Conservation (phyloP, 2,797 vertebrate species). For the Agapornis canus region DNA sequence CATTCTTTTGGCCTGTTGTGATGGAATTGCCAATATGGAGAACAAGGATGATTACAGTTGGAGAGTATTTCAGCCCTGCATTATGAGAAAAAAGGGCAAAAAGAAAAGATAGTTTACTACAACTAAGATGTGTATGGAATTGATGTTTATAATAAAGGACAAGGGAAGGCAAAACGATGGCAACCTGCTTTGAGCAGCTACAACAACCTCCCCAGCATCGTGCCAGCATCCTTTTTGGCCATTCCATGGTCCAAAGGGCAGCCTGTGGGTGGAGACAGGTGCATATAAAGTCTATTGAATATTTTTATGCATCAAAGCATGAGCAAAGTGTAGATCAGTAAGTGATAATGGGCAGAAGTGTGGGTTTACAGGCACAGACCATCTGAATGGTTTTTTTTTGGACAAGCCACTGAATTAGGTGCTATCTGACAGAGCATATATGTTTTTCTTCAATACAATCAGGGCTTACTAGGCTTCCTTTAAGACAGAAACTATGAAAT, state of each 20-base stretch:
- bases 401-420: background rate
- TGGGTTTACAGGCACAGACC: background rate
- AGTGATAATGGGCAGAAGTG: background rate
- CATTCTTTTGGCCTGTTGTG: background rate
- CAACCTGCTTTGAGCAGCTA: too few species aligned
- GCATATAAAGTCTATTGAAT: background rate
- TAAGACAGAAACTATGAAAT: background rate
- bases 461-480: background rate
- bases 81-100: background rate
- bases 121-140: background rate
- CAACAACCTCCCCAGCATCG: fast-evolving
- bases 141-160: background rate
- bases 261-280: background rate
- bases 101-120: background rate
- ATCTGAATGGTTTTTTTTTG: background rate
- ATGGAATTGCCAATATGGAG: background rate
- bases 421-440: background rate
- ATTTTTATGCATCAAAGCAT: background rate
- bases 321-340: background rate
- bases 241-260: background rate
- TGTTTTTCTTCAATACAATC: background rate
- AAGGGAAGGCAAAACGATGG: background rate
- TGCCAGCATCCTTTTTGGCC: fast-evolving
- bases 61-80: background rate
- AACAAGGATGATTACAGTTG: fast-evolving